These are phyloP conservation scores for Siphlonurus alternatus DNA, from an alignment of 2,888 invertebrate species.

Conservation along the genomic window DNA sequence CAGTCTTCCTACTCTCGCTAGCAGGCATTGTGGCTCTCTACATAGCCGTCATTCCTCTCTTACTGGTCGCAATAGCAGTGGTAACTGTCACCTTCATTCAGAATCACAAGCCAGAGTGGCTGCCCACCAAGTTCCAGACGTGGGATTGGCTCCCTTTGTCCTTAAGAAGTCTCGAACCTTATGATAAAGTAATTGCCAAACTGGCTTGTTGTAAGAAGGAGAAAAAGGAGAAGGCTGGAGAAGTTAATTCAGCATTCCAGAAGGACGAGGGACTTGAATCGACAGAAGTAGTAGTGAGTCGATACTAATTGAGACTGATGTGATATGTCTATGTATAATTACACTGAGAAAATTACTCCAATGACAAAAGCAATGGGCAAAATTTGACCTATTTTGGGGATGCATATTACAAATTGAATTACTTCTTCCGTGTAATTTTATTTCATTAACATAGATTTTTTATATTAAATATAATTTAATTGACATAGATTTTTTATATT, in stretches of 20 bases:
- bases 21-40: constrained; percentile 18
- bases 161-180: constrained; percentile 26
- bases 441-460: too few relatives aligned
- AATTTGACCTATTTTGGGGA: too few relatives aligned
- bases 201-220: background rate
- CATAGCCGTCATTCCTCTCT: constrained; percentile 22
- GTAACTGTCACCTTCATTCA: constrained; percentile 23
- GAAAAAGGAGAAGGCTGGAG: background rate
- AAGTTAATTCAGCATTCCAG: background rate
- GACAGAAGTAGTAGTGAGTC: too few relatives aligned
- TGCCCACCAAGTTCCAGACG: constrained; percentile 21
- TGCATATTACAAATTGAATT: too few relatives aligned
- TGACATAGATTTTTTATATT: too few relatives aligned
- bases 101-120: constrained; percentile 18
- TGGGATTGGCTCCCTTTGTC: constrained; percentile 27
- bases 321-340: too few relatives aligned
- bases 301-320: too few relatives aligned
- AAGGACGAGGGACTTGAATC: background rate
- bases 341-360: too few relatives aligned
- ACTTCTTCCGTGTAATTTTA: too few relatives aligned
- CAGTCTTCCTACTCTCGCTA: constrained; percentile 23
- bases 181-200: constrained; percentile 18
- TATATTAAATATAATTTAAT: too few relatives aligned
- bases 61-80: constrained; percentile 19
- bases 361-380: too few relatives aligned